phyloP scores from a whole-genome alignment of 2,797 vertebrate species.

The Sphaeramia orbicularis region DNA sequence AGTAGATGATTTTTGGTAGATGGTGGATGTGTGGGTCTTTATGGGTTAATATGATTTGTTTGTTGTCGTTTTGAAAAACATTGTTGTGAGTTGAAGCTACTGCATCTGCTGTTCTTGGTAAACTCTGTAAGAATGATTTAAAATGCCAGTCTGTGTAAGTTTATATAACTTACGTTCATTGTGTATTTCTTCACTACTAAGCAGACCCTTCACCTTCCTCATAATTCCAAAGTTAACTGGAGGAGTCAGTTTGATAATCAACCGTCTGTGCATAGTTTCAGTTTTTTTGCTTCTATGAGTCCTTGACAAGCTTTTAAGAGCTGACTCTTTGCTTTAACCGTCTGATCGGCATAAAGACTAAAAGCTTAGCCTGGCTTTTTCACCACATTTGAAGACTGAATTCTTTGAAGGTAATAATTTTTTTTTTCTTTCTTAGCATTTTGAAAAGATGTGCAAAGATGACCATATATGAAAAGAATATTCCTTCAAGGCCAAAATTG shows the following conservation, averaged over 20 bases:
- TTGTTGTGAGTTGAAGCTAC: too few species aligned
- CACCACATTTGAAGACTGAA: not conserved
- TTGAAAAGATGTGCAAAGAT: too few species aligned
- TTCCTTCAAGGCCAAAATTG: too few species aligned
- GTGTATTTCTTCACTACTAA: not conserved
- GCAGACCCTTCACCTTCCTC: not conserved
- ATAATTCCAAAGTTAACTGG: not conserved
- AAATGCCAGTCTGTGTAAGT: too few species aligned
- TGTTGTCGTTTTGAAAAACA: too few species aligned
- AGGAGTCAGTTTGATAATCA: not conserved
- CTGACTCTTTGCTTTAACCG: slow-evolving; percentile 6
- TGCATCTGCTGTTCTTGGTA: too few species aligned
- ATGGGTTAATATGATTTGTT: too few species aligned
- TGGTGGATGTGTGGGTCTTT: too few species aligned
- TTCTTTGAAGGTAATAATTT: not conserved
- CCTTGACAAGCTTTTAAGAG: slow-evolving; percentile 22
- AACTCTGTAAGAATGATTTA: too few species aligned
- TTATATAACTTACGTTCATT: not conserved
- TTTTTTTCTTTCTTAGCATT: too few species aligned
- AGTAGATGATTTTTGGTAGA: too few species aligned
- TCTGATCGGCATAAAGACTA: slow-evolving; percentile 3
- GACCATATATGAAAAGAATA: too few species aligned
- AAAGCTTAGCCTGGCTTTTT: not conserved
- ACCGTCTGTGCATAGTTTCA: not conserved
- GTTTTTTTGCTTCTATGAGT: not conserved